Conservation (phyloP, 2,888 invertebrate genomes). For the Aspidapion aeneum region DNA sequence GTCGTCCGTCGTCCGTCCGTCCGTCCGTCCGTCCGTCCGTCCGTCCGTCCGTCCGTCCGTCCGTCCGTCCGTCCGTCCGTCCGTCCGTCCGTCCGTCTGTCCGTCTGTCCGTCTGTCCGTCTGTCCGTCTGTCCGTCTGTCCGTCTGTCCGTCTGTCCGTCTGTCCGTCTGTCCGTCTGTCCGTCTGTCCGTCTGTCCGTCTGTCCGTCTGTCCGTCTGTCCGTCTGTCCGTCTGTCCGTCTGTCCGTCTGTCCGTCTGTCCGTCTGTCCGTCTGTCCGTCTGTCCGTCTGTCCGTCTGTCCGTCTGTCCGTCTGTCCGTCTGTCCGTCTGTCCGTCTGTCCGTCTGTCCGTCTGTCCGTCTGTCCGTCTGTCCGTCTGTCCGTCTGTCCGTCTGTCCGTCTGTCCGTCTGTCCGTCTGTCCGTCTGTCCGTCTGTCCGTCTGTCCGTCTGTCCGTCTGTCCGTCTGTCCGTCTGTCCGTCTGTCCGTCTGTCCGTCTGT, state of each 20-base stretch:
- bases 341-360: constrained; percentile 16
- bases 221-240: constrained; percentile 12
- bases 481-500: background rate
- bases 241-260: constrained; percentile 16
- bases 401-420: constrained; percentile 8
- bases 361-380: constrained; percentile 16
- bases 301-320: constrained; percentile 13
- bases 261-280: constrained; percentile 15
- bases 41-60: constrained; percentile 14
- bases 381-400: constrained; percentile 14
- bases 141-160: constrained; percentile 14
- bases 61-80: constrained; percentile 13
- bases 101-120: too few relatives aligned
- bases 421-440: constrained; percentile 8
- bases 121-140: constrained; percentile 15
- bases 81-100: too few relatives aligned
- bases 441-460: constrained; percentile 9
- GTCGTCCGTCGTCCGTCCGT: too few relatives aligned
- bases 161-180: constrained; percentile 14
- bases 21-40: too few relatives aligned
- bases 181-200: constrained; percentile 14
- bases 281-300: constrained; percentile 14
- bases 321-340: constrained; percentile 16
- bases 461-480: constrained; percentile 2
- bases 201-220: constrained; percentile 13